Evolutionary conservation across 2,888 invertebrate genomes (phyloP).

Genomic region (Acleris holmiana): DNA sequence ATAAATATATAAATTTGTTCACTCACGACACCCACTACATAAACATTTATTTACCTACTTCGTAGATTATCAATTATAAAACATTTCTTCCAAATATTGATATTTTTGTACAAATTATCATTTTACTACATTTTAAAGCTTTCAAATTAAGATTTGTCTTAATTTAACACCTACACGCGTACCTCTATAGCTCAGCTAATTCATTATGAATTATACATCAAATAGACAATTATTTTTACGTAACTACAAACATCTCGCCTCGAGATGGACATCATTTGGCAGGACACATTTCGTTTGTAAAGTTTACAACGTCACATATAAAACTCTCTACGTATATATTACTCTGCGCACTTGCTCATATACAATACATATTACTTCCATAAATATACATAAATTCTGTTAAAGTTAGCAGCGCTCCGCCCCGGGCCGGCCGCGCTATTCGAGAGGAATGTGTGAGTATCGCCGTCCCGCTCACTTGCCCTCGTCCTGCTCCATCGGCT

Average conservation of each 20-base stretch:
- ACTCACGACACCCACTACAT: slow-evolving; percentile 23
- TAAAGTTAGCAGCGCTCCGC: slow-evolving; percentile 37
- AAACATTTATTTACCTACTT: slow-evolving; percentile 40
- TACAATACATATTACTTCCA: slow-evolving; percentile 30
- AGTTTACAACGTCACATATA: slow-evolving; percentile 41
- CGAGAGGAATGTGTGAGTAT: slow-evolving; percentile 44
- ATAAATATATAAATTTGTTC: slow-evolving; percentile 35
- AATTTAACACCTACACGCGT: slow-evolving; percentile 60
- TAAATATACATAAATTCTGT: slow-evolving; percentile 44
- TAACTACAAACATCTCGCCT: slow-evolving; percentile 55
- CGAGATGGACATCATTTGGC: slow-evolving; percentile 52
- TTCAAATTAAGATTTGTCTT: slow-evolving; percentile 76
- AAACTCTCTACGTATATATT: slow-evolving; percentile 6
- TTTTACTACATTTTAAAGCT: slow-evolving; percentile 75
- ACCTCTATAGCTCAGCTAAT: slow-evolving; percentile 55
- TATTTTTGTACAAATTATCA: slow-evolving; percentile 68
- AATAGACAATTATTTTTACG: slow-evolving; percentile 49
- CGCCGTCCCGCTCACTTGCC: slow-evolving; percentile 84
- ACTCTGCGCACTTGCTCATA: slow-evolving; percentile 10
- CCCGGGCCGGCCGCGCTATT: slow-evolving; percentile 31
- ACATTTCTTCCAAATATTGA: slow-evolving; percentile 51
- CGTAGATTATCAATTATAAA: slow-evolving; percentile 48
- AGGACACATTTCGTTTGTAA: slow-evolving; percentile 53
- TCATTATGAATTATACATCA: slow-evolving; percentile 57
- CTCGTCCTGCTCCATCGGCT: slow-evolving; percentile 94